Evolutionary conservation across 2,888 invertebrate genomes (phyloP).

Genomic region (Caenorhabditis uteleia): DNA sequence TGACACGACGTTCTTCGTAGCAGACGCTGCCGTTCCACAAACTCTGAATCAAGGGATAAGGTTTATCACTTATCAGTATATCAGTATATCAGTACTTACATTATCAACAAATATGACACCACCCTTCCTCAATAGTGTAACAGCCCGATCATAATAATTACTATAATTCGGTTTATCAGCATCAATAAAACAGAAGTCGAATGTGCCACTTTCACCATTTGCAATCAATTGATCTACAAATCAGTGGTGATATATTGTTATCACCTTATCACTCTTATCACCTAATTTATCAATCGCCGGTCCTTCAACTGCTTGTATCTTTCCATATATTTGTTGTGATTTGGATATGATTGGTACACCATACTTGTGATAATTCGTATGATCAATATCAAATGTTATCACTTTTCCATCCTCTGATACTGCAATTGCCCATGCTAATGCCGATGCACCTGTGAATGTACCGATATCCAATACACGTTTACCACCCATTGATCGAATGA

Average conservation of each 20-base stretch:
- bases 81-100: no score
- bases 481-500: constrained; percentile 47
- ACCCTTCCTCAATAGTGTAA: constrained; percentile 70
- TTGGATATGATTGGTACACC: constrained; percentile 47
- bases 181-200: constrained; percentile 66
- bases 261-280: no score
- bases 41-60: constrained; percentile 16
- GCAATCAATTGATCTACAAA: constrained; percentile 55
- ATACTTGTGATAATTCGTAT: constrained; percentile 35
- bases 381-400: constrained; percentile 42
- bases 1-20: background rate
- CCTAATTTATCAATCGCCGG: constrained; percentile 39
- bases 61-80: no score
- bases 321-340: constrained; percentile 33
- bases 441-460: constrained; percentile 71
- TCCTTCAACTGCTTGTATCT: constrained; percentile 40
- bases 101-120: constrained; percentile 72
- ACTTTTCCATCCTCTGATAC: constrained; percentile 71
- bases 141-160: constrained; percentile 70
- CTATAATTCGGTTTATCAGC: constrained; percentile 70
- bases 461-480: constrained; percentile 55
- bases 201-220: constrained; percentile 53
- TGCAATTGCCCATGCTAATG: constrained; percentile 70
- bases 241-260: no score
- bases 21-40: constrained; percentile 15